A percentile compares a stretch with the other conserved stretches of the same genome.
Conservation (phyloP, 1,140 invertebrate species). For the Acyrthosiphon pisum region DNA sequence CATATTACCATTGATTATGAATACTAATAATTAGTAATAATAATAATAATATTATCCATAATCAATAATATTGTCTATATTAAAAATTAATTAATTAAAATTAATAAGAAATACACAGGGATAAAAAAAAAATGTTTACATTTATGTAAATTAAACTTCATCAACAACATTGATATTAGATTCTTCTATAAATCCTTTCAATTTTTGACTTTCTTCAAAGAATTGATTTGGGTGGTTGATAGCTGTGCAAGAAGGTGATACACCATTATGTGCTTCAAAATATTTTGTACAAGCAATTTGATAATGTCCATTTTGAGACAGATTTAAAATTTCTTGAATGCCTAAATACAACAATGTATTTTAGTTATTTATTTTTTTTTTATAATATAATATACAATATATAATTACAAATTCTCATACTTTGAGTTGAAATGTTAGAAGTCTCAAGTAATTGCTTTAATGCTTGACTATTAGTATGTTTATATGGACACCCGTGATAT, state of each 20-base stretch:
- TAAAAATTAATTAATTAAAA: too few species aligned
- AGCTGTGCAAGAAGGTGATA: slow-evolving; percentile 64
- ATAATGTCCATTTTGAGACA: slow-evolving; percentile 74
- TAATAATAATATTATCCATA: too few species aligned
- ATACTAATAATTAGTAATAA: too few species aligned
- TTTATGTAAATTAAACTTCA: too few species aligned
- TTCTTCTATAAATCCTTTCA: slow-evolving; percentile 62
- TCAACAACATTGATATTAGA: background rate
- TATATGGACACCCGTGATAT: slow-evolving; percentile 93
- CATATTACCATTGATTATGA: too few species aligned
- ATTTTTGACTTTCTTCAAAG: slow-evolving; percentile 82
- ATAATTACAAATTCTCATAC: slow-evolving; percentile 63
- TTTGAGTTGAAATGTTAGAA: slow-evolving; percentile 69
- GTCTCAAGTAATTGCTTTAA: slow-evolving; percentile 77
- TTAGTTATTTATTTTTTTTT: background rate
- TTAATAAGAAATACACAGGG: too few species aligned
- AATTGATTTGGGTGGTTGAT: slow-evolving; percentile 95
- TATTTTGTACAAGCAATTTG: slow-evolving; percentile 88
- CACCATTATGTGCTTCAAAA: slow-evolving; percentile 80
- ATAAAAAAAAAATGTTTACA: too few species aligned
- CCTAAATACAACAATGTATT: slow-evolving; percentile 62
- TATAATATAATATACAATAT: background rate
- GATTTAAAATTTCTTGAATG: slow-evolving; percentile 68
- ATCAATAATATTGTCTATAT: too few species aligned
- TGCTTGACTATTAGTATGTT: slow-evolving; percentile 75